These are phyloP conservation scores for Lepidonotus clava DNA, from an alignment of 2,888 invertebrate species.

Conservation along the genomic window DNA sequence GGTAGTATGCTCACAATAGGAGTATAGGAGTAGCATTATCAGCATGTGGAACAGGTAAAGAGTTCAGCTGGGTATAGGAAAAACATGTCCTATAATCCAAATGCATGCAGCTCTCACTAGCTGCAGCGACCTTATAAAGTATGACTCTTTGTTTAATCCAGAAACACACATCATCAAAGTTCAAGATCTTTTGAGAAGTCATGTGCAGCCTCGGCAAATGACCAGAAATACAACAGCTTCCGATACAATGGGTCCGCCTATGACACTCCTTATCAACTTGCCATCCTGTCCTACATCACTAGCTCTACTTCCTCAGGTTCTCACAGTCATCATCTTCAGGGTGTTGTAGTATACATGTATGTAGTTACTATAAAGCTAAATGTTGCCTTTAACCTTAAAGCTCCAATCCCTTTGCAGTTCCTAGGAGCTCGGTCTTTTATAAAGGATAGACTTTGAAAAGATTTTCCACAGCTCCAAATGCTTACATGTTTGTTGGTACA, in stretches of 20 bases:
- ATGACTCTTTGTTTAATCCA: neutral
- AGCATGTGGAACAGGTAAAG: neutral
- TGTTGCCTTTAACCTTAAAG: no score
- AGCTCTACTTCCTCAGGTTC: neutral
- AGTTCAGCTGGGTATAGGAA: neutral
- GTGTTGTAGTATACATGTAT: no score
- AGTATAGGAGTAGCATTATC: neutral
- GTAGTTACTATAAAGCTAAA: no score
- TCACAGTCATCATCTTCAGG: neutral
- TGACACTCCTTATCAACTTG: neutral
- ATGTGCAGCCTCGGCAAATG: slow-evolving; percentile 49
- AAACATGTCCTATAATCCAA: slow-evolving; percentile 3
- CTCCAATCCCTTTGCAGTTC: no score
- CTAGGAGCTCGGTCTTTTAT: no score
- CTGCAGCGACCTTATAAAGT: slow-evolving; percentile 38
- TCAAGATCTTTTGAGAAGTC: slow-evolving; percentile 34
- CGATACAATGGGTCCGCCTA: neutral
- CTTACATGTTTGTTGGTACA: no score
- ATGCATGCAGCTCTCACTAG: neutral
- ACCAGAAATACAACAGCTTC: slow-evolving; percentile 47
- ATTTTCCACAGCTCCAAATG: no score
- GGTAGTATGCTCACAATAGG: neutral
- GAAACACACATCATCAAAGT: neutral
- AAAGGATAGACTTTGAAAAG: no score
- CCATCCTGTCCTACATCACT: neutral